Conservation (phyloP, 2,797 vertebrate genomes). For the Rhincodon typus region DNA sequence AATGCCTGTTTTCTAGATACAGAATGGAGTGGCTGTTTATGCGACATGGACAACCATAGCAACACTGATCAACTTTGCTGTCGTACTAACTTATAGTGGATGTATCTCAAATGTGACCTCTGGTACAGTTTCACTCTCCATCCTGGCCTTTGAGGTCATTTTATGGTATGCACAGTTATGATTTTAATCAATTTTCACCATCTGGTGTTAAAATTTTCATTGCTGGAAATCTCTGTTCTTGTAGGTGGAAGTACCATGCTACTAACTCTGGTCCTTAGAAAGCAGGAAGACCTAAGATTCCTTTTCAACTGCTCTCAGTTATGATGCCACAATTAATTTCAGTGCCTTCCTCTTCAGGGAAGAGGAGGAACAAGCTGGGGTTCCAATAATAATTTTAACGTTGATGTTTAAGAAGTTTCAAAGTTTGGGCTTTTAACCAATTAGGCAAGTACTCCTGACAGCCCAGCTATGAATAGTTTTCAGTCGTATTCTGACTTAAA, state of each 20-base stretch:
- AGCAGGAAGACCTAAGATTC: neutral
- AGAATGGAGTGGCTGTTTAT: conserved; percentile 63
- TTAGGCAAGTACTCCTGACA: neutral
- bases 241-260: neutral
- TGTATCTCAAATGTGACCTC: conserved; percentile 44
- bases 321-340: neutral
- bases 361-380: neutral
- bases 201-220: neutral
- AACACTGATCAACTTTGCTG: conserved; percentile 58
- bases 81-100: conserved; percentile 58
- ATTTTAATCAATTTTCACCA: neutral
- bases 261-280: neutral
- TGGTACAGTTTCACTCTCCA: conserved; percentile 51
- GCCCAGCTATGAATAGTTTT: neutral
- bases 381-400: neutral
- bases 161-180: conserved; percentile 47
- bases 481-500: neutral
- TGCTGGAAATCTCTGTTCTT: neutral
- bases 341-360: too few relatives aligned
- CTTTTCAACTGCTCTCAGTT: neutral
- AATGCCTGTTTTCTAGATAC: conserved; percentile 52
- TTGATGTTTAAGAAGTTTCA: neutral
- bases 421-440: neutral
- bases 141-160: conserved; percentile 43
- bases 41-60: conserved; percentile 57